Evolutionary conservation across 2,888 invertebrate species (phyloP).

Genomic region (Acleris literana): DNA sequence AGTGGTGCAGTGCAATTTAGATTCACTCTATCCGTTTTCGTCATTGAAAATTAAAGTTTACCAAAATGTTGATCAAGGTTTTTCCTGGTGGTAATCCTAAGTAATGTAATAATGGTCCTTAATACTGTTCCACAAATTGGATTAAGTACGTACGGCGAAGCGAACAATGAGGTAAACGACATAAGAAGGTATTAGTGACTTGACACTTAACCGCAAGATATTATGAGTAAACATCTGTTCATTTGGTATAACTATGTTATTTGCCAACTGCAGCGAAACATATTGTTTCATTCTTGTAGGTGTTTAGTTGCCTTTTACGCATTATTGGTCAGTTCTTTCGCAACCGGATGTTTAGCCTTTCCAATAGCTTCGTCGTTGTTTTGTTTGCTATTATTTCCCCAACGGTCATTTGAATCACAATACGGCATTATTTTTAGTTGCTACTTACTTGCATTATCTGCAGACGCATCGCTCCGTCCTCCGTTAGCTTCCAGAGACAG

Average conservation of each 20-base stretch:
- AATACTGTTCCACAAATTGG: constrained; percentile 29
- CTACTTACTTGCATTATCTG: too few relatives aligned
- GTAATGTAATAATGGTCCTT: constrained; percentile 39
- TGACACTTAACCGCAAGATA: constrained; percentile 28
- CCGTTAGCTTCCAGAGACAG: too few relatives aligned
- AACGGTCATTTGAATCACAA: constrained; percentile 8
- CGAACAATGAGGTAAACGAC: constrained; percentile 25
- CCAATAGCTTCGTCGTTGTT: constrained; percentile 41
- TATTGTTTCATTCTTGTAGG: constrained; percentile 40
- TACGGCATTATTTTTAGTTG: constrained; percentile 9
- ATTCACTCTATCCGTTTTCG: constrained; percentile 46
- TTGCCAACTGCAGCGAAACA: constrained; percentile 30
- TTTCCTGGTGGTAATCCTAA: constrained; percentile 44
- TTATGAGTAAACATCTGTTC: constrained; percentile 1
- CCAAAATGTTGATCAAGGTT: constrained; percentile 50
- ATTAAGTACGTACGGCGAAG: constrained; percentile 19
- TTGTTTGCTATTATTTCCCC: constrained; percentile 25
- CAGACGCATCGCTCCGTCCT: too few relatives aligned
- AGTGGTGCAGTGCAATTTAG: constrained; percentile 51
- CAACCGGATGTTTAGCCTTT: constrained; percentile 67
- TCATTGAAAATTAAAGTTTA: constrained; percentile 46
- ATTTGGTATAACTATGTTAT: constrained; percentile 18
- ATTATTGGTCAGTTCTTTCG: constrained; percentile 64
- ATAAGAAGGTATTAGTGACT: constrained; percentile 28
- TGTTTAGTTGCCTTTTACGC: constrained; percentile 55